Conservation (phyloP, 2,797 vertebrate genomes). For the Psittacula derbiana region DNA sequence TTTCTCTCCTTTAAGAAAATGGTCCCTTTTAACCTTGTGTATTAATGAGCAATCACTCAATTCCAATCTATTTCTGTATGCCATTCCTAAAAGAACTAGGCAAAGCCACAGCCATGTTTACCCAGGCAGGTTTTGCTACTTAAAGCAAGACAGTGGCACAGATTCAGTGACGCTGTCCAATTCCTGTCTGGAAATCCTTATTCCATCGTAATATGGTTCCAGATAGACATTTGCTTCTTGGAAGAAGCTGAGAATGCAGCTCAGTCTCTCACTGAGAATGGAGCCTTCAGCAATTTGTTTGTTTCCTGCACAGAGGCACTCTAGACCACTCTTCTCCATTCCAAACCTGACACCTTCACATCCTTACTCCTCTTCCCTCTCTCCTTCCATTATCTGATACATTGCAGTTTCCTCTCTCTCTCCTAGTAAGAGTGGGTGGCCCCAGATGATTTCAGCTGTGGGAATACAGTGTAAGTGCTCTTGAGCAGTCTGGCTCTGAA, state of each 20-base stretch:
- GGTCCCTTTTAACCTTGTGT: rapidly evolving
- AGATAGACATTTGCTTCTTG: not conserved
- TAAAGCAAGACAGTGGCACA: not conserved
- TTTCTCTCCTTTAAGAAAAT: not conserved
- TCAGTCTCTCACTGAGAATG: not conserved
- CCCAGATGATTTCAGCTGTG: not conserved
- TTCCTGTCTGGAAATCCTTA: not conserved
- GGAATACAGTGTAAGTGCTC: rapidly evolving
- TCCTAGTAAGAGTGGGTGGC: not conserved
- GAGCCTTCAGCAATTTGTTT: not conserved
- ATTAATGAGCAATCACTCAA: not conserved
- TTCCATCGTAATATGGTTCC: rapidly evolving
- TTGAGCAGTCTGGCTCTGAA: not conserved
- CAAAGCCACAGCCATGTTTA: not conserved
- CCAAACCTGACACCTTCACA: not conserved
- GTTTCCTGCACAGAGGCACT: not conserved
- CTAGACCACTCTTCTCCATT: rapidly evolving
- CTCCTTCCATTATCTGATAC: rapidly evolving
- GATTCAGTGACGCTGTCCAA: too few relatives aligned
- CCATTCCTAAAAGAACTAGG: rapidly evolving
- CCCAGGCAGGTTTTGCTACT: not conserved
- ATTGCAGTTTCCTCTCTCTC: not conserved
- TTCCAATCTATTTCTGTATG: not conserved
- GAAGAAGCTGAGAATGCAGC: not conserved
- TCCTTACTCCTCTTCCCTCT: not conserved